Conservation (phyloP, 2,888 invertebrate genomes). For the Cheilosia vernalis region DNA sequence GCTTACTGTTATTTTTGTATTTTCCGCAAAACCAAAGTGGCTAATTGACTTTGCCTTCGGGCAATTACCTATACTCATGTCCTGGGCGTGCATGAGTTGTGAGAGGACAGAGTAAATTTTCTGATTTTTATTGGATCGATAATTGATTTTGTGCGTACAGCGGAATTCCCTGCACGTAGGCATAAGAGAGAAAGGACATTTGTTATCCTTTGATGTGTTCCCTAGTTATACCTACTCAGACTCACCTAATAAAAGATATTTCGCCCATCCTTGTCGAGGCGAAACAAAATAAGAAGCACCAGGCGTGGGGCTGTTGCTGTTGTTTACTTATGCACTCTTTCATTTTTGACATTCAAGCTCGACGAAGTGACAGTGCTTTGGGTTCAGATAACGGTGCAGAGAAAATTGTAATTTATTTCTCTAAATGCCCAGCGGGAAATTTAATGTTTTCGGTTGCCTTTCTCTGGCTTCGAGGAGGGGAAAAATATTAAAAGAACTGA, state of each 20-base stretch:
- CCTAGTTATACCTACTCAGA: conserved; percentile 8
- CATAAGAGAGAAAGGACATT: not conserved
- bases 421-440: conserved; percentile 13
- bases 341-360: conserved; percentile 32
- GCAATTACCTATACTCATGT: conserved; percentile 63
- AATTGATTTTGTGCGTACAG: conserved; percentile 36
- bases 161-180: not conserved
- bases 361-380: conserved; percentile 20
- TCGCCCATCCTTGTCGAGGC: not conserved
- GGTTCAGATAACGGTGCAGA: conserved; percentile 2
- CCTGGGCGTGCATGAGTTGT: conserved; percentile 20
- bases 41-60: conserved; percentile 69
- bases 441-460: conserved; percentile 18
- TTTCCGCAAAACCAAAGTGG: conserved; percentile 50
- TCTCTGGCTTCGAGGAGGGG: not conserved
- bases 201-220: conserved; percentile 33
- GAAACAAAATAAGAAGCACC: not conserved
- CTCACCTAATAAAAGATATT: conserved; percentile 21
- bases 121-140: conserved; percentile 45
- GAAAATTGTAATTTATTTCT: conserved; percentile 19
- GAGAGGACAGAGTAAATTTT: conserved; percentile 2
- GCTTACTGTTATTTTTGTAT: conserved; percentile 54
- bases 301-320: conserved; percentile 2
- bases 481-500: not conserved
- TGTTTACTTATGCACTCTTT: conserved; percentile 37